Evolutionary conservation across 2,888 invertebrate genomes (phyloP), one percentile per base, ranked within the genome.

Genomic region (Euplagia quadripunctaria): DNA sequence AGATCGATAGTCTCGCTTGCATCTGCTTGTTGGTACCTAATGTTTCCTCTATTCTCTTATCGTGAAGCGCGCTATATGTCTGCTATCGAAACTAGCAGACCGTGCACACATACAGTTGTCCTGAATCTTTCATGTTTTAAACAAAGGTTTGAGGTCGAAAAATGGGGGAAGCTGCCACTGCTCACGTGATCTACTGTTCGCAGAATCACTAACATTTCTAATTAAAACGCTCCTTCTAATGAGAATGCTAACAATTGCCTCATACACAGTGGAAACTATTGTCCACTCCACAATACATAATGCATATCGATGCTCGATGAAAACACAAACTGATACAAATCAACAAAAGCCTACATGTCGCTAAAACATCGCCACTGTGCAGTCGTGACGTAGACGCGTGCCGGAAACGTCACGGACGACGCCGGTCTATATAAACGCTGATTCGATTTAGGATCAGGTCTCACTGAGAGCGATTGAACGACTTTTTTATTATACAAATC

Each of bases 321-420:
- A 61, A 67, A 61, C 69, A 69, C 61, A 49, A 61, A 9, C 9
- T 14, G 4, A 66, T 41, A 49, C 31, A 64, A 68, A 61, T 65
- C 58, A 75, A 75, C 74, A 78, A 76, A 79, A 77, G 75, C 72
- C n/a, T 43, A 11, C 64, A 52, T 72, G 79, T 70, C 66, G 43
- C 17, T 51, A 14, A n/a, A 11, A 41, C 51, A 12, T 55, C 17
- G n/a, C 9, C 5, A 51, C 51, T 5, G 51, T 14, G 51, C 61
- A 14, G 31, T 83, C 82, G 82, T 83, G 86, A 71, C 68, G 80
- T n/a, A 20, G 76, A 70, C 80, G 75, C 84, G 83, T 81, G 85
- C 81, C 86, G 86, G 85, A 86, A 82, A 68, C 63, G 75, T 77
- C 77, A 55, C 74, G 78, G 73, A 51, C 74, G 85, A 75, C 80